A percentile compares a stretch with the other conserved stretches of the same genome.
These are phyloP conservation scores for Phenganax stokvisi DNA, from an alignment of 92 coral and sea anemone genomes.

Conservation along the genomic window DNA sequence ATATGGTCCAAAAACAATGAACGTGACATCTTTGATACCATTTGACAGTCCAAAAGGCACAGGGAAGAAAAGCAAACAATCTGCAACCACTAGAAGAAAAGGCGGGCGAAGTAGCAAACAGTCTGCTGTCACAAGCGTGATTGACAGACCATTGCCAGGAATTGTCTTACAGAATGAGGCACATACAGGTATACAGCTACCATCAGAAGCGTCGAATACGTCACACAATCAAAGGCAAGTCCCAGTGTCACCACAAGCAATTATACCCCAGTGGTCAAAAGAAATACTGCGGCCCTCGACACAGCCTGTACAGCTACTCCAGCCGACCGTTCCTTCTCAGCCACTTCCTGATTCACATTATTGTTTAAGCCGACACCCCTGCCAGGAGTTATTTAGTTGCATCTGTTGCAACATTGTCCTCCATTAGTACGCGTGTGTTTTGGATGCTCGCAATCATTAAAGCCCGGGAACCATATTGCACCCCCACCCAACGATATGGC, in stretches of 20 bases:
- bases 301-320: too few species aligned
- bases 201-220: too few species aligned
- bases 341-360: too few species aligned
- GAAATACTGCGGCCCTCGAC: too few species aligned
- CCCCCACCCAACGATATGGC: constrained; percentile 1
- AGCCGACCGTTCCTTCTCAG: too few species aligned
- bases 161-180: too few species aligned
- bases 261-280: too few species aligned
- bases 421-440: constrained; percentile 1
- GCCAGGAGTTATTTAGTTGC: not conserved
- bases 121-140: constrained; percentile 20
- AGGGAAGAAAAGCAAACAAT: constrained; percentile 41
- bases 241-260: too few species aligned
- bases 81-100: constrained; percentile 21
- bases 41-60: constrained; percentile 31
- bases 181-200: too few species aligned
- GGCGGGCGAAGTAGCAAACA: constrained; percentile 25
- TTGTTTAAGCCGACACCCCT: not conserved
- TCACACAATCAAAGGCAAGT: too few species aligned
- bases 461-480: not conserved
- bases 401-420: constrained; percentile 1
- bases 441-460: not conserved
- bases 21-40: constrained; percentile 35
- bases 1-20: constrained; percentile 16
- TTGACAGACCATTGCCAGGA: constrained; percentile 7